These are phyloP conservation scores for Phrixothrix hirtus DNA, from an alignment of 2,888 invertebrate genomes.

Conservation along the genomic window DNA sequence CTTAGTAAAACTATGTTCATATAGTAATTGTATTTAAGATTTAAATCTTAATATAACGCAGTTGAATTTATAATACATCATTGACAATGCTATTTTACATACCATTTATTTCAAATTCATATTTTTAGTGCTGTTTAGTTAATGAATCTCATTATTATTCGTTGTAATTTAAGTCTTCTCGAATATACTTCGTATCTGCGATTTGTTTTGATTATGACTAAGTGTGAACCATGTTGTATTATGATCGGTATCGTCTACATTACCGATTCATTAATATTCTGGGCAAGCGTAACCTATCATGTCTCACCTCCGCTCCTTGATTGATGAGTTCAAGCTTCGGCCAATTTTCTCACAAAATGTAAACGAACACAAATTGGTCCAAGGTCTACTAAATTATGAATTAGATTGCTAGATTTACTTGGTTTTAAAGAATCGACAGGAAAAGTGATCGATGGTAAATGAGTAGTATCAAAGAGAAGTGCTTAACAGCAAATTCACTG, in stretches of 20 bases:
- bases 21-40: too few species aligned
- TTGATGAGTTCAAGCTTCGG: conserved; percentile 48
- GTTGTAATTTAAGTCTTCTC: conserved; percentile 34
- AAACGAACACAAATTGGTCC: conserved; percentile 53
- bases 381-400: conserved; percentile 47
- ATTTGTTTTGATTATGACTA: conserved; percentile 38
- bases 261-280: conserved; percentile 52
- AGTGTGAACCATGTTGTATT: conserved; percentile 33
- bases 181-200: conserved; percentile 27
- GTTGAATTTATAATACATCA: too few species aligned
- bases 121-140: conserved; percentile 21
- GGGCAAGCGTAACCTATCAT: conserved; percentile 50
- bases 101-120: conserved; percentile 26
- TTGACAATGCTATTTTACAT: conserved; percentile 29
- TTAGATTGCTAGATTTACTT: conserved; percentile 44
- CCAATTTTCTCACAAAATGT: conserved; percentile 48
- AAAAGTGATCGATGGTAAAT: conserved; percentile 17
- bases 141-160: conserved; percentile 28
- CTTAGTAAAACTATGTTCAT: too few species aligned
- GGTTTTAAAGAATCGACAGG: conserved; percentile 27
- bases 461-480: conserved; percentile 5
- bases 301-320: conserved; percentile 49
- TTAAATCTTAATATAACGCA: too few species aligned
- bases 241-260: conserved; percentile 38
- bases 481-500: conserved; percentile 22